Evolutionary conservation across 2,113 vertebrate species (phyloP), one percentile per base, ranked within the genome.

Genomic region (Calidris pugnax): DNA sequence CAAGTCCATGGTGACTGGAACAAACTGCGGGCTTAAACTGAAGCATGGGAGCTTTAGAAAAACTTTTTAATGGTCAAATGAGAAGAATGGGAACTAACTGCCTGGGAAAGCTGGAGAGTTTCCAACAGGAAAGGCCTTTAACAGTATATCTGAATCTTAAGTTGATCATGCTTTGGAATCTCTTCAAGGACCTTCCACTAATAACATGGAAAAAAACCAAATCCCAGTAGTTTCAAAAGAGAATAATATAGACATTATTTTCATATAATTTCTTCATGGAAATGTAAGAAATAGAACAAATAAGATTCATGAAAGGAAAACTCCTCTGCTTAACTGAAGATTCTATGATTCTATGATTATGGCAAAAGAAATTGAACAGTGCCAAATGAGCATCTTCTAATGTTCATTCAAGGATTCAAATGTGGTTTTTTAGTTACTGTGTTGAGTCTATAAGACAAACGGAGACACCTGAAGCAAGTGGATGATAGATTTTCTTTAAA

Each of bases 121-220:
- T 48, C 39, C n/a, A 41, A 30, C 33, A 6, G 60, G 28, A 47
- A 43, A 83, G 9, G 3, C 30, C 45, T 76, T 59, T 64, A 73
- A 73, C 4, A 27, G 12, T 41, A 4, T 35, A 60, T 67, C 39
- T 67, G 30, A 72, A 56, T 12, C 14, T 41, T 56, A 87, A 55
- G 13, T 2, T 56, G 35, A 43, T 45, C 0, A 0, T 66, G 16
- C 9, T 74, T 87, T 71, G 69, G 10, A 30, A 6, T 20, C 7
- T 85, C 10, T 62, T 78, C 35, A 81, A 37, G n/a, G 73, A 37
- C 4, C 9, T 59, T 15, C 6, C 8, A 39, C 11, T 27, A 84
- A 23, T 23, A 50, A 18, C 4, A 59, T 2, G 7, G 37, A 59
- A 94, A 95, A 85, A 15, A 72, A 89, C 17, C 9, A 57, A 53